Evolutionary conservation across 2,888 invertebrate species (phyloP).

Genomic region (Drosophila meridiana): DNA sequence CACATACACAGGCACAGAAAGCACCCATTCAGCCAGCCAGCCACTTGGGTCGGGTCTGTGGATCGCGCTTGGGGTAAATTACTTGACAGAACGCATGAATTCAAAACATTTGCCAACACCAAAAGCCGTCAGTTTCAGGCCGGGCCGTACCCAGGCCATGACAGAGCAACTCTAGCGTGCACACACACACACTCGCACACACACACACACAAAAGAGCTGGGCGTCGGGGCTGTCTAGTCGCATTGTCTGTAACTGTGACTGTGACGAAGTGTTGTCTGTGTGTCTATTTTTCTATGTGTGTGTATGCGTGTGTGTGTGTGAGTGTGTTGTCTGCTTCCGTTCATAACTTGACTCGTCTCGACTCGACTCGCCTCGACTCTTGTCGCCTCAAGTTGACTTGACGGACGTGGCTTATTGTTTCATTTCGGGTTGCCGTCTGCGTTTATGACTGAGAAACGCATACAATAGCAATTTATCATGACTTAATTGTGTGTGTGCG

Average conservation of each 20-base stretch:
- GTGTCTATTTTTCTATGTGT: conserved; percentile 2
- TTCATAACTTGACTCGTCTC: conserved; percentile 61
- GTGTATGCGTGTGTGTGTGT: conserved; percentile 19
- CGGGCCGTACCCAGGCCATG: conserved; percentile 43
- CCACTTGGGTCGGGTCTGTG: conserved; percentile 50
- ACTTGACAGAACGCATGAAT: conserved; percentile 75
- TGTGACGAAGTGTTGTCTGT: conserved; percentile 71
- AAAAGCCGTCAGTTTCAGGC: conserved; percentile 59
- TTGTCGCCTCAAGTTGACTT: conserved; percentile 76
- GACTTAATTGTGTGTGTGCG: conserved; percentile 72
- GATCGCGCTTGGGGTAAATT: conserved; percentile 61
- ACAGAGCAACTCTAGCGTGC: conserved; percentile 44
- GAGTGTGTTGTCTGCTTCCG: conserved; percentile 53
- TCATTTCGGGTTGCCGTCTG: conserved; percentile 73
- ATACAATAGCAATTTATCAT: conserved; percentile 80
- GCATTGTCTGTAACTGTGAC: conserved; percentile 67
- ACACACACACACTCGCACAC: conserved; percentile 17
- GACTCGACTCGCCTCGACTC: conserved; percentile 63
- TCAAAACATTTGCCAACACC: conserved; percentile 68
- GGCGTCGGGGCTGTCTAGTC: conserved; percentile 68
- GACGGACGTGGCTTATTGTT: conserved; percentile 82
- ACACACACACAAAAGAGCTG: conserved; percentile 22
- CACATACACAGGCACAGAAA: conserved; percentile 16
- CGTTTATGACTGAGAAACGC: conserved; percentile 68
- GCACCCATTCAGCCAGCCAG: conserved; percentile 14